Evolutionary conservation across 35 echinoderm and acorn worm species (phyloP).

Genomic region (Diadema setosum): DNA sequence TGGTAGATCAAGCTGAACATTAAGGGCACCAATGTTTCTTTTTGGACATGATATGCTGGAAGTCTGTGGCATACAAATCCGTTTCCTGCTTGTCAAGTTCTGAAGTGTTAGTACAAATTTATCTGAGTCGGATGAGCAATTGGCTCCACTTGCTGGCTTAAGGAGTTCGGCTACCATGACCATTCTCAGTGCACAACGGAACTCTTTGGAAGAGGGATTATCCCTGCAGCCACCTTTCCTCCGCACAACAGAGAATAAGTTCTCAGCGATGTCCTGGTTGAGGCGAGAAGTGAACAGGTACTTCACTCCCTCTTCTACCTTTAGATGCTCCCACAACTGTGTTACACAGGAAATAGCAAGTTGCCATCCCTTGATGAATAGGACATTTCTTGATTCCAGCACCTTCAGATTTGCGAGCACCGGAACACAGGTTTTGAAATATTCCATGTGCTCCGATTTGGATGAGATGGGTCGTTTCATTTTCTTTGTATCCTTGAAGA

Average conservation of each 20-base stretch:
- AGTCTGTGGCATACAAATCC: neutral
- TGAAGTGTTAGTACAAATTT: constrained; percentile 21
- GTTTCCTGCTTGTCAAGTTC: neutral
- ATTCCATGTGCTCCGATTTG: neutral
- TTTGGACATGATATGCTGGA: neutral
- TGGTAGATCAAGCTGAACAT: neutral
- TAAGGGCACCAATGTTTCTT: neutral
- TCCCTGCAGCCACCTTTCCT: constrained; percentile 49
- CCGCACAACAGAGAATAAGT: constrained; percentile 42
- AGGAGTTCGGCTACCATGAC: constrained; percentile 36
- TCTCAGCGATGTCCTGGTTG: constrained; percentile 59
- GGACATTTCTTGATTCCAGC: neutral
- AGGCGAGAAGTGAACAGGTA: constrained; percentile 41
- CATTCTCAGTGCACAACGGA: constrained; percentile 21
- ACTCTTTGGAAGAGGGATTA: constrained; percentile 41
- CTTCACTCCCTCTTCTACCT: neutral
- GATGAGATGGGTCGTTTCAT: constrained; percentile 10
- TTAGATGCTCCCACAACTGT: constrained; percentile 39
- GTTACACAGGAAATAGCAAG: constrained; percentile 33
- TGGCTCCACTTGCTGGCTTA: constrained; percentile 20
- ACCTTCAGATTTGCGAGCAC: constrained; percentile 14
- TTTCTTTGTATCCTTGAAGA: constrained; percentile 46
- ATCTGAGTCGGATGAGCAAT: constrained; percentile 11
- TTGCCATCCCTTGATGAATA: constrained; percentile 31
- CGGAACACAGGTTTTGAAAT: neutral